Evolutionary conservation across 2,113 vertebrate species (phyloP), one percentile per base, ranked within the genome.

Genomic region (Lepus americanus): DNA sequence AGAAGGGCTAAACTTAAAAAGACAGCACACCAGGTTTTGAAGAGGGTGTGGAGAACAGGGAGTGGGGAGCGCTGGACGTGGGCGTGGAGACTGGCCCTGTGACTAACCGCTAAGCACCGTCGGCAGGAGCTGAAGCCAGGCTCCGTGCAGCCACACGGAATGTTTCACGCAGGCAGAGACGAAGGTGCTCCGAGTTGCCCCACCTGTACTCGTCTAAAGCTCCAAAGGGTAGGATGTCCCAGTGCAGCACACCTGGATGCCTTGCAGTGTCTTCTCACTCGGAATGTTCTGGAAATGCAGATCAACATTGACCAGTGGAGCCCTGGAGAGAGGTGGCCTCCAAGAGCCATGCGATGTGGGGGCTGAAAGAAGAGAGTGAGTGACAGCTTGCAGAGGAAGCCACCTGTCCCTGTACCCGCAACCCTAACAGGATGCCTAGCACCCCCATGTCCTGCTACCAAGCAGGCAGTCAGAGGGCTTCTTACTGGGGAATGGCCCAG

Each of bases 1-100:
- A 70, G 10, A 25, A 49, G 4, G 27, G 74, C 39, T 83, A 51
- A 33, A 25, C 29, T n/a, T 61, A 33, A 53, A 55, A 55, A 51
- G 80, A 49, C 5, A 36, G 53, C 63, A 29, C 51, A 17, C 8
- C 44, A n/a, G 17, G 44, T 20, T 20, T 29, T 2, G 69, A 72
- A 33, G 82, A 90, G 27, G 33, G 3, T 22, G 13, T 17, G 9
- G 51, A 39, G 72, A 78, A 70, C 7, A 90, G 55, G 66, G 33
- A 31, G 16, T 19, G 25, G 53, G 33, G 14, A 0, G 1, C 14
- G 14, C 13, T 4, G n/a, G 7, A 14, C 4, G 3, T 8, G 78
- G 33, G 14, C n/a, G 27, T 27, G 61, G 11, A 1, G 25, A 0
- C 12, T 29, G 51, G 23, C 25, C 20, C 36, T 63, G 14, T 0